Base-by-base conservation (phyloP, 2,888 invertebrate genomes). In the Ormia ochracea region DNA sequence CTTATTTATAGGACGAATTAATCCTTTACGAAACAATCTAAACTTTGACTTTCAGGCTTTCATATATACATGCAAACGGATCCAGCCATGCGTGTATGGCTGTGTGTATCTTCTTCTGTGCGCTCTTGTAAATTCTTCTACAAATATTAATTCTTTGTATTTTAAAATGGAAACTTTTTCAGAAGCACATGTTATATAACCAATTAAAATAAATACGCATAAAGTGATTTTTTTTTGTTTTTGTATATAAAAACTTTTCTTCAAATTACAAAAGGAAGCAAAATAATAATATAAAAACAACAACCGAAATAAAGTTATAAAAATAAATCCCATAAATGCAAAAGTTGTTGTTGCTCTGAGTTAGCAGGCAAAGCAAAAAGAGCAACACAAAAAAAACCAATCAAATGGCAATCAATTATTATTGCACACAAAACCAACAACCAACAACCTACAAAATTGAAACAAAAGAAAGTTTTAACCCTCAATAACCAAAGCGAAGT, bases 381-480 rank as follows among this genome's bases (percentile, higher is more conserved):
- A 48, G 43, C 26, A 52, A 54, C 14, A 54, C 12, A n/a, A 58
- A 50, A 59, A 69, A 56, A 76, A 26, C 69, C 59, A 69, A 76
- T 76, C 76, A 76, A 63, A 76, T 48, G 63, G 76, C 76, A 70
- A 70, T 76, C 76, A 76, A 76, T 76, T 76, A 70, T 63, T 70
- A 76, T 69, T 56, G 41, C 41, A 68, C n/a, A n/a, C n/a, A n/a
- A n/a, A n/a, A n/a, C n/a, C n/a, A n/a, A 26, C 59, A 68, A 48
- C 23, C 63, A 59, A 48, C 50, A 61, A 69, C 59, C 10, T 23
- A 48, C 10, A 23, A 66, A 73, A 78, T 21, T 36, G 43, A 66
- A 61, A 56, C 12, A 59, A 54, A 63, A 36, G 19, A 58, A 72
- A 68, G 7, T 63, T 76, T 75, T 17, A 54, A 72, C 26, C 52